Conservation (phyloP, 2,797 vertebrate species). For the Knipowitschia caucasica region DNA sequence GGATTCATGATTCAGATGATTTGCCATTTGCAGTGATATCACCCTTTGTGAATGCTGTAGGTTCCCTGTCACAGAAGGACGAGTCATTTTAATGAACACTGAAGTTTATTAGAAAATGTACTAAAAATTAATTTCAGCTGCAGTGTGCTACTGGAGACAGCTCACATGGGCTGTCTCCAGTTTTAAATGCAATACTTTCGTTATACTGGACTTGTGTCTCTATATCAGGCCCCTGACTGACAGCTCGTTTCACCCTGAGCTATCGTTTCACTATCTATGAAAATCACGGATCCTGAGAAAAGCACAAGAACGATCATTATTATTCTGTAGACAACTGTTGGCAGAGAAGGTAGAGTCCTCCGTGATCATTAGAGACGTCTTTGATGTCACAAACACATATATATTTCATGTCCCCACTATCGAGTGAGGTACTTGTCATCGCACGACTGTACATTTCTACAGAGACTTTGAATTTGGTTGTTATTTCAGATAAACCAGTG, state of each 20-base stretch:
- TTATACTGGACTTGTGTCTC: background rate
- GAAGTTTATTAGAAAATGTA: no score
- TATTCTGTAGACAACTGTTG: background rate
- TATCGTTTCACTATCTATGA: background rate
- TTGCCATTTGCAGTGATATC: no score
- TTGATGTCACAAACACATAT: background rate
- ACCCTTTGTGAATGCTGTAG: no score
- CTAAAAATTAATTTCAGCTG: no score
- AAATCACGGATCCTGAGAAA: background rate
- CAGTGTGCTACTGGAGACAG: no score
- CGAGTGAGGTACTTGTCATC: background rate
- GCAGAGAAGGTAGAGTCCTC: background rate
- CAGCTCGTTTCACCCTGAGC: background rate
- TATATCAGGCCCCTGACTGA: background rate
- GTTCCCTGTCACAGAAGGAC: no score
- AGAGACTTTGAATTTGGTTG: background rate
- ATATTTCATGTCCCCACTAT: background rate
- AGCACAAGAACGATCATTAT: background rate
- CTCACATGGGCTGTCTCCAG: background rate
- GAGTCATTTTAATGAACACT: no score
- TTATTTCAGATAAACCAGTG: background rate
- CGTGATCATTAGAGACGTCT: background rate
- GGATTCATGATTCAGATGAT: no score
- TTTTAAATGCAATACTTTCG: background rate
- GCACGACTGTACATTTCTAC: background rate